A percentile compares a stretch with the other conserved stretches of the same genome.
phyloP scores from a whole-genome alignment of 1,140 invertebrate species.

The Mactra quadrangularis region DNA sequence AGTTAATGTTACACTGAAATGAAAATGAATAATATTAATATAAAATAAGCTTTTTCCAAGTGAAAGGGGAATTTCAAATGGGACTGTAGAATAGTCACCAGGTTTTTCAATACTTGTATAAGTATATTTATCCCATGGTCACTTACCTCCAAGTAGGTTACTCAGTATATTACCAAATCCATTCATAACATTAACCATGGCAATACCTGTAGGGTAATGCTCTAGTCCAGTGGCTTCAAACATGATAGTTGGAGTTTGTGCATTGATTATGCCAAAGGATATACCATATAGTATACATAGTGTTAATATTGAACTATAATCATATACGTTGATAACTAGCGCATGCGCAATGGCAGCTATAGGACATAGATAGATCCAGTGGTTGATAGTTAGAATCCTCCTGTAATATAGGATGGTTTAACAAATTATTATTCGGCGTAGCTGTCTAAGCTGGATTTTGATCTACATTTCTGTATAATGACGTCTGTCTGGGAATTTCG shows the following conservation, averaged over 20 bases:
- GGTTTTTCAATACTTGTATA: too few species aligned
- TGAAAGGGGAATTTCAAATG: too few species aligned
- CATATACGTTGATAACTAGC: neutral
- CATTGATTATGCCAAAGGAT: neutral
- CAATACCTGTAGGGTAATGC: constrained; percentile 7
- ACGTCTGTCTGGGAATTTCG: too few species aligned
- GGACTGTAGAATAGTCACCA: too few species aligned
- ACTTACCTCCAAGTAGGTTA: constrained; percentile 21
- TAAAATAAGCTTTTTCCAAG: too few species aligned
- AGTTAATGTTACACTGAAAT: too few species aligned
- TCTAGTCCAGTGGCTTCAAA: neutral
- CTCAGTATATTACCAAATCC: neutral
- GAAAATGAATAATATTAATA: too few species aligned
- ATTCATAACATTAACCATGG: neutral
- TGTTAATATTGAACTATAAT: neutral
- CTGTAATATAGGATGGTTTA: neutral
- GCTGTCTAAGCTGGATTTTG: too few species aligned
- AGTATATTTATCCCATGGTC: too few species aligned
- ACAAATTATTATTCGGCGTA: too few species aligned
- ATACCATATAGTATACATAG: constrained; percentile 18
- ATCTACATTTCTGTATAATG: too few species aligned
- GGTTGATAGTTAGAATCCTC: neutral
- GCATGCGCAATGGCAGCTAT: neutral
- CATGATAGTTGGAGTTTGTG: constrained; percentile 8
- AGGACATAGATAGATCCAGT: constrained; percentile 8